Base-by-base conservation (phyloP, 2,888 invertebrate genomes). In the Platycnemis pennipes region DNA sequence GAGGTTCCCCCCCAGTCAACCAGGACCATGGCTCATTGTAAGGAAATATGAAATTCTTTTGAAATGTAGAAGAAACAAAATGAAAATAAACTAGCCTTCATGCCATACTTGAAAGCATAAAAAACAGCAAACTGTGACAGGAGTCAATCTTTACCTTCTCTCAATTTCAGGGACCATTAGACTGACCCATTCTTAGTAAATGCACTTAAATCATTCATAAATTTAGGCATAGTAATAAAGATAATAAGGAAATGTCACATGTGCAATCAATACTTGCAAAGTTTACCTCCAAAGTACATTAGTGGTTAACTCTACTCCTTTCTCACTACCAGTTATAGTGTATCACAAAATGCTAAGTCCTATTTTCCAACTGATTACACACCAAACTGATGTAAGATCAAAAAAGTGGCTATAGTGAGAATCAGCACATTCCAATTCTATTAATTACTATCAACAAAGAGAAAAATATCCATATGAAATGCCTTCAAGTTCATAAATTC, bases 391-490 rank as follows among this genome's bases (percentile, higher is more conserved):
- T 26, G 8, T 37, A 77, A 77, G 37, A 77, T 37, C 37, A 77
- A 37, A 37, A 22, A 19, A 22, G 77, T 77, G 37, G 31, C 77
- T 37, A 37, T 13, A 77, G 13, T 77, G 77, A 2, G 31, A 37
- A 0, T 37, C 16, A 16, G 77, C 37, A 77, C 5, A 16, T 77
- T 77, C 31, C 31, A 37, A 77, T 0, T 37, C 77, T 77, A 77
- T 37, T 13, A 11, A 77, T 77, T 77, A 77, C 11, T 37, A 11
- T 5, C 31, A 77, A 77, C 1, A 37, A 77, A 77, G 31, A 37
- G 37, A 77, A 77, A 77, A 31, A 77, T 77, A 77, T 77, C 37
- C 77, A 77, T 77, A 77, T 77, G 77, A 77, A 77, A 77, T 26
- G 37, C 16, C 37, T 77, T 77, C 77, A 77, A 77, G 77, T 37